phyloP scores from a whole-genome alignment of 30 jellyfish, hydroid and myxozoan species.

The Pelagia noctiluca region DNA sequence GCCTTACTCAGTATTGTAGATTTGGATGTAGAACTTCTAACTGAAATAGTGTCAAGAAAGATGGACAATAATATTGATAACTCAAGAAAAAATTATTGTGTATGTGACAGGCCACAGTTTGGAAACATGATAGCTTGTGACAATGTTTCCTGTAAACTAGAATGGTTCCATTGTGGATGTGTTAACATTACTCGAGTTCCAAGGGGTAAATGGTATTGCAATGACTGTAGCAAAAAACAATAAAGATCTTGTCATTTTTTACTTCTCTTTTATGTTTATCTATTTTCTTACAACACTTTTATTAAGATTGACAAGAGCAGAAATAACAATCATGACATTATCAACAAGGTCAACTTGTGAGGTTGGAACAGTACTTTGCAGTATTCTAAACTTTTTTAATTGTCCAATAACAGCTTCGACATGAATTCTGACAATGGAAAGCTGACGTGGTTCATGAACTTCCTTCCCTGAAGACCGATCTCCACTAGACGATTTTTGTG shows the following conservation, averaged over 20 bases:
- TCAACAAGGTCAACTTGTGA: constrained; percentile 63
- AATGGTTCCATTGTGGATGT: constrained; percentile 31
- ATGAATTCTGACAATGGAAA: constrained; percentile 78
- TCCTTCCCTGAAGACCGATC: constrained; percentile 53
- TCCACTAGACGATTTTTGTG: too few species aligned
- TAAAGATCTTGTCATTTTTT: neutral
- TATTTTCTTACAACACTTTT: neutral
- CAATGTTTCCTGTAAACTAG: constrained; percentile 26
- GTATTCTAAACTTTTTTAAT: constrained; percentile 44
- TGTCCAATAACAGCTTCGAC: constrained; percentile 76
- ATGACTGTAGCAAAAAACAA: constrained; percentile 7
- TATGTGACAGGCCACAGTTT: constrained; percentile 38
- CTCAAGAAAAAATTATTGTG: constrained; percentile 29
- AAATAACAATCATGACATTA: constrained; percentile 30
- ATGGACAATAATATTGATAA: constrained; percentile 11
- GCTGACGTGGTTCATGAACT: constrained; percentile 42
- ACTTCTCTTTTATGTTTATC: constrained; percentile 9
- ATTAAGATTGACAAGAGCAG: constrained; percentile 54
- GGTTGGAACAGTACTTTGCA: constrained; percentile 49
- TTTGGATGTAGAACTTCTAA: neutral
- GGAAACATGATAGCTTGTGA: constrained; percentile 44
- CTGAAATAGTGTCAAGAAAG: constrained; percentile 32
- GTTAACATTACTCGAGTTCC: constrained; percentile 29
- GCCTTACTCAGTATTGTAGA: neutral
- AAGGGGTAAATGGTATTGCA: constrained; percentile 47